Percentiles rank a stretch among this genome's conserved stretches.
phyloP scores from a whole-genome alignment of 2,113 vertebrate species.

The Furnarius figulus region DNA sequence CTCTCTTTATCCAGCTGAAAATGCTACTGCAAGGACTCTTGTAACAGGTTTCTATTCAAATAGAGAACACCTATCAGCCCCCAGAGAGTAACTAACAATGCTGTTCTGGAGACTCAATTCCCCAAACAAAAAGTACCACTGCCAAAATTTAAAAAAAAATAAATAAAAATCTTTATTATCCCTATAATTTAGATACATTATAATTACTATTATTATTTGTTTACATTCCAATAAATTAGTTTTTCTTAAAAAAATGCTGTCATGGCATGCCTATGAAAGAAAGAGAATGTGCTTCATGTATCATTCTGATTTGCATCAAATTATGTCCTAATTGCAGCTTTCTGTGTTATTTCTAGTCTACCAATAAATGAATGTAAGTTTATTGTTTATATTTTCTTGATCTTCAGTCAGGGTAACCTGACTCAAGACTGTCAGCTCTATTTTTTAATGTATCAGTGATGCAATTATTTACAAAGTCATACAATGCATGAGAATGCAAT shows the following conservation, averaged over 20 bases:
- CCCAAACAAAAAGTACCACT: not conserved
- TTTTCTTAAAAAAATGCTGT: not conserved
- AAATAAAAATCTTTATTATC: not conserved
- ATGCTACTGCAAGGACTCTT: not conserved
- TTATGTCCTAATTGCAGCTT: not conserved
- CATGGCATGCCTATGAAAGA: not conserved
- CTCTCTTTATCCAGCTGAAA: not conserved
- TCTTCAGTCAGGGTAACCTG: not conserved
- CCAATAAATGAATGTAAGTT: not conserved
- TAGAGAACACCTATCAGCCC: not conserved
- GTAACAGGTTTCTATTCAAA: not conserved
- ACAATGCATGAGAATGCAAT: not conserved
- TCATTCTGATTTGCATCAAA: not conserved
- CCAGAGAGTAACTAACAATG: not conserved
- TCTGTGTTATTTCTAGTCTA: not conserved
- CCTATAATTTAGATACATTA: not conserved
- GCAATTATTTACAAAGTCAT: not conserved
- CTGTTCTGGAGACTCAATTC: not conserved
- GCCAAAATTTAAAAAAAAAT: not conserved
- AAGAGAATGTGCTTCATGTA: not conserved
- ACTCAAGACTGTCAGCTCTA: not conserved
- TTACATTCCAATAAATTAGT: not conserved
- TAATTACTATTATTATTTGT: not conserved
- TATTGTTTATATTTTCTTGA: not conserved
- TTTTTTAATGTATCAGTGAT: not conserved